A percentile compares a stretch with the other conserved stretches of the same genome.
Evolutionary conservation across 2,888 invertebrate genomes (phyloP).

Genomic region (Cyaniris semiargus): DNA sequence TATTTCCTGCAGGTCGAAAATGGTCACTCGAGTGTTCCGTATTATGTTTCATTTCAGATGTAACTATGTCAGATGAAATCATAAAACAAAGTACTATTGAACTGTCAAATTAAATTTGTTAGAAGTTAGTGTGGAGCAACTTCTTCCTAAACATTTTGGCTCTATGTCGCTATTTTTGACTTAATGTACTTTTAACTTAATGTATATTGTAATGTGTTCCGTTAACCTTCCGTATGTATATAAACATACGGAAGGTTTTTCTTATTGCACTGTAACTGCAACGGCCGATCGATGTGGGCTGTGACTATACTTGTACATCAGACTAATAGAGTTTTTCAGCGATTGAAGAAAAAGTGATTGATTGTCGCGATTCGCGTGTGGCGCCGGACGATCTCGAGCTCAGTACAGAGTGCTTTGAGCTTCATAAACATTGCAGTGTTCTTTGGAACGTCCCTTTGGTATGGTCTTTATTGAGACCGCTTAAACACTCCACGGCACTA

Average conservation of each 20-base stretch:
- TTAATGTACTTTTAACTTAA: no score
- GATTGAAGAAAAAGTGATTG: neutral
- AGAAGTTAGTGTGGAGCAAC: no score
- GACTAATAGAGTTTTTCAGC: neutral
- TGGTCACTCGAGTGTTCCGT: neutral
- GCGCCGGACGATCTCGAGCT: neutral
- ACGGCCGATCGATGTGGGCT: neutral
- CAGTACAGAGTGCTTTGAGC: neutral
- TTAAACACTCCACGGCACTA: no score
- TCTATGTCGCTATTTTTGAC: neutral
- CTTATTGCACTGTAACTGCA: neutral
- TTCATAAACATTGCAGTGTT: neutral
- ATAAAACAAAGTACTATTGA: no score
- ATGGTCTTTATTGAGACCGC: no score
- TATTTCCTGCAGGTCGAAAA: neutral
- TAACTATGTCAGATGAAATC: no score
- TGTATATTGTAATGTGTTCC: no score
- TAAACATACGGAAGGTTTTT: neutral
- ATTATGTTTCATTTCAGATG: neutral
- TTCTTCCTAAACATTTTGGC: neutral
- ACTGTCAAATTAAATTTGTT: no score
- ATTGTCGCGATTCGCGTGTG: neutral
- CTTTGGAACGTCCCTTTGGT: neutral
- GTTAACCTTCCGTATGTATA: no score
- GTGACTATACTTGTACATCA: neutral